Conservation (phyloP, 2,888 invertebrate species). For the Uloborus plumipes region DNA sequence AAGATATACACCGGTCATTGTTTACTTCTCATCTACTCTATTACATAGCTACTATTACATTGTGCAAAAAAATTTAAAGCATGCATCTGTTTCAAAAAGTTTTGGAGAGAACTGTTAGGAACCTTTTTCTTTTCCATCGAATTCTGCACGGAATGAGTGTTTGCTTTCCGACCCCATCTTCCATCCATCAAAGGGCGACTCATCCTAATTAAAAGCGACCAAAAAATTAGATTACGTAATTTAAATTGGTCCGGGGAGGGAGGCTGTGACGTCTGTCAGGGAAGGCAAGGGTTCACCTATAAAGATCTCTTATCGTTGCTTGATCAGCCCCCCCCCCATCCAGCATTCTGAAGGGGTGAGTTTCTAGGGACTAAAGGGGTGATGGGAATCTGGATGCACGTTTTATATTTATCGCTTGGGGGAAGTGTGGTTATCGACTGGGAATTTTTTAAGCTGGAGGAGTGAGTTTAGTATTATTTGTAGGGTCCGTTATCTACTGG, state of each 20-base stretch:
- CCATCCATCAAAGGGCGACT: slow-evolving; percentile 35
- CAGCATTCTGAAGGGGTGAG: slow-evolving; percentile 37
- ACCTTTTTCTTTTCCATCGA: not conserved
- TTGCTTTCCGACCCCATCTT: slow-evolving; percentile 14
- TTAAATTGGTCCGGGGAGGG: slow-evolving; percentile 37
- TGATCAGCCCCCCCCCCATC: not conserved
- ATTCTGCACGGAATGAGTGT: not conserved
- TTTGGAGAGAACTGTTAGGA: no score
- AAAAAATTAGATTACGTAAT: slow-evolving; percentile 57
- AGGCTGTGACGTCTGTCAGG: not conserved
- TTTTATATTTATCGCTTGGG: slow-evolving; percentile 1
- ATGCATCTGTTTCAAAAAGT: no score
- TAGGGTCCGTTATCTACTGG: no score
- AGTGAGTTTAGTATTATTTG: no score
- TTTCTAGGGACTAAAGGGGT: slow-evolving; percentile 40
- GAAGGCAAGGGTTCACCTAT: slow-evolving; percentile 34
- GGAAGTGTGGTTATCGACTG: no score
- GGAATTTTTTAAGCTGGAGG: no score
- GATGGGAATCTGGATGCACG: slow-evolving; percentile 14
- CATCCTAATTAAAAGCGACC: slow-evolving; percentile 40
- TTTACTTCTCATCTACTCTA: no score
- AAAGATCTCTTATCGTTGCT: slow-evolving; percentile 1
- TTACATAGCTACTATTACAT: no score
- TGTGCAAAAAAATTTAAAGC: no score
- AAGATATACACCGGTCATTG: no score